Conservation (phyloP, 2,797 vertebrate genomes). For the Spea hammondii region DNA sequence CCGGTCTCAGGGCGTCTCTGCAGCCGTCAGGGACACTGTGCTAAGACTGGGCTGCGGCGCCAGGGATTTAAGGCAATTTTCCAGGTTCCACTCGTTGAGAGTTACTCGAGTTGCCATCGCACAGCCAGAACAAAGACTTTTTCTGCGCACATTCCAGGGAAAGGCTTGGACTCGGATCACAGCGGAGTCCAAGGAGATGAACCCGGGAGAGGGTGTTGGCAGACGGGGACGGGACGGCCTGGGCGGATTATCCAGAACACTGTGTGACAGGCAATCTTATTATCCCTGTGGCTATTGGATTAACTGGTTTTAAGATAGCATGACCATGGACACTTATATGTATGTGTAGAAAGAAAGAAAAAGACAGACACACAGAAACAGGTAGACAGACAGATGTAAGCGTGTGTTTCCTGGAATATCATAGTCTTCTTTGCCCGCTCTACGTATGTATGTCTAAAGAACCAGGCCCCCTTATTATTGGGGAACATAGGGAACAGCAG, state of each 20-base stretch:
- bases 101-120: slow-evolving; percentile 31
- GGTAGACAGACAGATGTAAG: too few species aligned
- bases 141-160: slow-evolving; percentile 3
- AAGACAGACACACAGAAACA: too few species aligned
- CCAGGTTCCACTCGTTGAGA: neutral
- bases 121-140: slow-evolving; percentile 22
- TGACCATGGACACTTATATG: neutral
- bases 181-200: neutral
- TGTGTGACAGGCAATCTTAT: neutral
- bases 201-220: neutral
- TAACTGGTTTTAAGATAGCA: neutral
- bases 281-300: neutral
- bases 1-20: too few species aligned
- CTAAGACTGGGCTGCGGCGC: slow-evolving; percentile 14
- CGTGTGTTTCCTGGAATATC: too few species aligned
- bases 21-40: neutral
- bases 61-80: slow-evolving; percentile 37
- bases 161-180: slow-evolving; percentile 6
- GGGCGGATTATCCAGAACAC: too few species aligned
- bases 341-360: too few species aligned
- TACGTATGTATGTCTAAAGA: too few species aligned
- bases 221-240: too few species aligned
- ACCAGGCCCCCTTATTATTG: too few species aligned
- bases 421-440: too few species aligned
- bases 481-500: too few species aligned